Percentiles rank a stretch among this genome's conserved stretches.
phyloP scores from a whole-genome alignment of 2,113 vertebrate genomes.

The Phocoena phocoena region DNA sequence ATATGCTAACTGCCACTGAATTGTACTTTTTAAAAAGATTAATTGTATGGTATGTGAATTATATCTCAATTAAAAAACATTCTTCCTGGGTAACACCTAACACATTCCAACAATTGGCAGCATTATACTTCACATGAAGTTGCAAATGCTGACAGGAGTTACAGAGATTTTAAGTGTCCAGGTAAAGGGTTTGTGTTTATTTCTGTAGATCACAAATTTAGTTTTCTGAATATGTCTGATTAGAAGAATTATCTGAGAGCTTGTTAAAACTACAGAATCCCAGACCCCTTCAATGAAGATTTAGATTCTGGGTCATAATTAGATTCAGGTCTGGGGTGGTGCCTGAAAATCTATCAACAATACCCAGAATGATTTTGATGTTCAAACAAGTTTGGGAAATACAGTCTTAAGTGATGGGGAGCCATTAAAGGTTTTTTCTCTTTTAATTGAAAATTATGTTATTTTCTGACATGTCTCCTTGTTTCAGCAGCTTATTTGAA shows the following conservation, averaged over 20 bases:
- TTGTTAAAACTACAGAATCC: not conserved
- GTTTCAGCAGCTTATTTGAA: conserved; percentile 17
- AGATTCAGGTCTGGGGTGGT: not conserved
- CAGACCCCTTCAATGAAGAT: not conserved
- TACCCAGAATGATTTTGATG: not conserved
- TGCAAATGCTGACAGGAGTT: not conserved
- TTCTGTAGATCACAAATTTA: not conserved
- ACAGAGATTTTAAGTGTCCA: not conserved
- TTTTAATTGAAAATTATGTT: conserved; percentile 15
- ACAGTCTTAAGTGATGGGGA: not conserved
- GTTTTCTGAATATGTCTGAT: not conserved
- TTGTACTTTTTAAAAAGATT: not conserved
- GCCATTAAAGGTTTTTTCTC: not conserved
- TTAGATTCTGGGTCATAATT: not conserved
- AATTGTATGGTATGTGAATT: conserved; percentile 21
- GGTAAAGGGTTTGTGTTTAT: not conserved
- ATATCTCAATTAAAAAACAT: not conserved
- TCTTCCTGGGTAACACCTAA: not conserved
- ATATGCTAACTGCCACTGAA: not conserved
- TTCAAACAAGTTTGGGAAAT: not conserved
- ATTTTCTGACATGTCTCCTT: conserved; percentile 46
- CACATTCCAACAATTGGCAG: not conserved
- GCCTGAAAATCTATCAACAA: not conserved
- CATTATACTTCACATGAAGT: not conserved
- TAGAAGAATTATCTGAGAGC: not conserved